These are phyloP conservation scores for Condylura cristata DNA, from an alignment of 2,113 vertebrate genomes.

Conservation along the genomic window DNA sequence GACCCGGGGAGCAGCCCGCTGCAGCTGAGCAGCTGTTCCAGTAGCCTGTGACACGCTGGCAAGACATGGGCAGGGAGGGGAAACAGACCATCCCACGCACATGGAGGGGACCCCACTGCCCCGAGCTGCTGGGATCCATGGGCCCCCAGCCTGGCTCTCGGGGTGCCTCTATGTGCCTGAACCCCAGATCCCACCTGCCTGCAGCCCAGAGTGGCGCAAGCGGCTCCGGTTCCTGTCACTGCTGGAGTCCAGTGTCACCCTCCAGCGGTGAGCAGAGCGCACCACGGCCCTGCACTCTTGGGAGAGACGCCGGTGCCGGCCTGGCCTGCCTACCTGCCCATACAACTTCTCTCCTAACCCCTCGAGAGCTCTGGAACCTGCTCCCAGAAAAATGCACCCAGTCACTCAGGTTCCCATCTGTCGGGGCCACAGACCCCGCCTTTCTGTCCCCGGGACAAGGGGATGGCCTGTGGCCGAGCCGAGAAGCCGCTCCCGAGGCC, in stretches of 20 bases:
- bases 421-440: neutral
- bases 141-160: fast-evolving
- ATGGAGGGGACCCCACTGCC: neutral
- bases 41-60: conserved; percentile 88
- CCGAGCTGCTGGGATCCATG: neutral
- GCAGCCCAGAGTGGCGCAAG: neutral
- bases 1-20: conserved; percentile 81
- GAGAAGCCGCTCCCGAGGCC: fast-evolving
- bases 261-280: neutral
- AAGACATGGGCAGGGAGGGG: neutral
- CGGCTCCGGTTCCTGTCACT: neutral
- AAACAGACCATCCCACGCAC: fast-evolving
- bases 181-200: neutral
- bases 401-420: fast-evolving
- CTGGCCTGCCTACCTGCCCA: too few species aligned
- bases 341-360: neutral
- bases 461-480: neutral
- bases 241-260: neutral
- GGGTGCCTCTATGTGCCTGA: too few species aligned
- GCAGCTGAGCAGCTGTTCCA: conserved; percentile 90
- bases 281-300: neutral
- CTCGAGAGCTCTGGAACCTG: neutral
- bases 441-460: neutral
- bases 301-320: too few species aligned
- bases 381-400: neutral